phyloP scores from a whole-genome alignment of 2,113 vertebrate species.

The Nestor notabilis region DNA sequence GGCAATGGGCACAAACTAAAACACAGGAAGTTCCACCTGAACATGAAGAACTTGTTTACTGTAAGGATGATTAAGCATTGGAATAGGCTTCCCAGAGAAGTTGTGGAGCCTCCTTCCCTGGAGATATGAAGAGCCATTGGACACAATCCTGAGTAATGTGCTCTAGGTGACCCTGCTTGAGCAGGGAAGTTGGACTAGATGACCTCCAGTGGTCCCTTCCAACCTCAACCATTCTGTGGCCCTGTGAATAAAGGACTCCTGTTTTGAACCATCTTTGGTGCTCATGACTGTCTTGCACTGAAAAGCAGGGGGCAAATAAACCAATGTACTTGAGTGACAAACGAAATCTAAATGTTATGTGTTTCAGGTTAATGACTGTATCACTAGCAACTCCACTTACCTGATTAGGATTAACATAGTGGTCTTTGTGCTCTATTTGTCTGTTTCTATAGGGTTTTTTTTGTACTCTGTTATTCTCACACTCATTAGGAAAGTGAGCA shows the following conservation, averaged over 20 bases:
- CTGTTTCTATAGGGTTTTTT: rapidly evolving
- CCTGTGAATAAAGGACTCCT: neutral
- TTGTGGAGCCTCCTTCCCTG: neutral
- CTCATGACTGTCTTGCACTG: neutral
- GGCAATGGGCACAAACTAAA: neutral
- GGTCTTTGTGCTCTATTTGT: neutral
- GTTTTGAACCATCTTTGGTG: neutral
- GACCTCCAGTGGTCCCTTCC: neutral
- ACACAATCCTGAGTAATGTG: neutral
- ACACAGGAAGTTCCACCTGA: neutral
- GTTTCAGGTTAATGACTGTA: neutral
- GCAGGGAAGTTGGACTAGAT: neutral
- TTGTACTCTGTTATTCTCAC: neutral
- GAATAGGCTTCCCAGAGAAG: neutral
- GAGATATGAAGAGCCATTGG: neutral
- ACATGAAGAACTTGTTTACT: neutral
- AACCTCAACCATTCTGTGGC: neutral
- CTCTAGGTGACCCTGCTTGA: neutral
- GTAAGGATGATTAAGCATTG: neutral
- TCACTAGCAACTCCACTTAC: neutral
- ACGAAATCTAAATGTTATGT: neutral
- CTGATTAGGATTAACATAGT: neutral
- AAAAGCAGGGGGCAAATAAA: neutral
- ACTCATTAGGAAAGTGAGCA: neutral
- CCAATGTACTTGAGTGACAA: neutral